phyloP scores from a whole-genome alignment of 2,888 invertebrate species.

The Leptogaster cylindrica region DNA sequence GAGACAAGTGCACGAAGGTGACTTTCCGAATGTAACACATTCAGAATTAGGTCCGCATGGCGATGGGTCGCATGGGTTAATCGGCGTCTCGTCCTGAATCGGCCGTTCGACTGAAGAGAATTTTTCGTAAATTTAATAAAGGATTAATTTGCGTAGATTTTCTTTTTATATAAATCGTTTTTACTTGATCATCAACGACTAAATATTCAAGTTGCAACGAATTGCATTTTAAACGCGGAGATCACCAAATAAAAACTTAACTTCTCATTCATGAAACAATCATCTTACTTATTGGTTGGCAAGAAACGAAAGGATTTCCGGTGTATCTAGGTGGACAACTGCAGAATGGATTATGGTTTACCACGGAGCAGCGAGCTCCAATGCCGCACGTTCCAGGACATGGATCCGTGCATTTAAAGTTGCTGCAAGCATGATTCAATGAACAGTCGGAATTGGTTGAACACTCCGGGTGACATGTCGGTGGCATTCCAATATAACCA shows the following conservation, averaged over 20 bases:
- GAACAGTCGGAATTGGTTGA: constrained; percentile 80
- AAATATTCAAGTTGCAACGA: no score
- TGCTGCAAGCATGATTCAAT: constrained; percentile 75
- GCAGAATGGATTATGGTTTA: constrained; percentile 72
- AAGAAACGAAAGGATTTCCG: constrained; percentile 75
- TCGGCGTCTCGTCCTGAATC: constrained; percentile 46
- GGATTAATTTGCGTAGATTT: no score
- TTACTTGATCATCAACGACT: no score
- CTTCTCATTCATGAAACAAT: background rate
- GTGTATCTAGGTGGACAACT: constrained; percentile 71
- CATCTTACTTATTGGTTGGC: constrained; percentile 65
- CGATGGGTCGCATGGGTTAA: constrained; percentile 68
- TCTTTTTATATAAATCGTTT: no score
- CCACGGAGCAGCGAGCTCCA: constrained; percentile 77
- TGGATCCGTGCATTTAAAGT: constrained; percentile 83
- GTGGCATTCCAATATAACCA: constrained; percentile 80
- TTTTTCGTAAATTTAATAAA: constrained; percentile 17
- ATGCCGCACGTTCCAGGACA: constrained; percentile 81
- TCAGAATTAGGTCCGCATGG: constrained; percentile 70
- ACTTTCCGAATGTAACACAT: constrained; percentile 66
- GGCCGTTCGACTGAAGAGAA: constrained; percentile 39
- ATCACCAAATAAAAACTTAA: background rate
- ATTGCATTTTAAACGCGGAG: background rate
- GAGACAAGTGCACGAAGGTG: constrained; percentile 75
- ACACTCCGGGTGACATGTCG: constrained; percentile 81